phyloP scores from a whole-genome alignment of 2,113 vertebrate genomes.

The Centropristis striata region DNA sequence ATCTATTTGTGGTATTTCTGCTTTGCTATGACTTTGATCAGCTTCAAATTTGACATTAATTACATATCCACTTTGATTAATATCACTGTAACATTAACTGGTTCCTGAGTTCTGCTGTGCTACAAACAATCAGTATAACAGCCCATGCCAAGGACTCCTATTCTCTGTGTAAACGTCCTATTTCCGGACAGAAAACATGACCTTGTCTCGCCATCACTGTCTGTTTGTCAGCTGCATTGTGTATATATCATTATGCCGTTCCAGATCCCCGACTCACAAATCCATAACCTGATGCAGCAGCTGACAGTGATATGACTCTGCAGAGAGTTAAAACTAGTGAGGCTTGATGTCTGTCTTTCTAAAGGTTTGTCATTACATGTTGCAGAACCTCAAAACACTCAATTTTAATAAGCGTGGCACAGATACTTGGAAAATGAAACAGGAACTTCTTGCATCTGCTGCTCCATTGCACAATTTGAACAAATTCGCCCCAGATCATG shows the following conservation, averaged over 20 bases:
- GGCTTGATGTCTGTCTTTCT: constrained; percentile 21
- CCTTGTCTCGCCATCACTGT: constrained; percentile 58
- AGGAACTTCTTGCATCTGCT: constrained; percentile 13
- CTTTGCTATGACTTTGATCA: constrained; percentile 34
- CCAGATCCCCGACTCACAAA: constrained; percentile 44
- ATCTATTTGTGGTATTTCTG: not conserved
- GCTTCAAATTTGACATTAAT: constrained; percentile 36
- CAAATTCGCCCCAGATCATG: not conserved
- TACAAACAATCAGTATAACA: constrained; percentile 26
- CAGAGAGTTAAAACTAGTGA: constrained; percentile 6
- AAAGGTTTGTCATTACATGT: constrained; percentile 25
- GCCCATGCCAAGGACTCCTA: not conserved
- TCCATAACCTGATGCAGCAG: constrained; percentile 7
- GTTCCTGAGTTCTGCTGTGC: not conserved
- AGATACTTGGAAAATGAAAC: constrained; percentile 6
- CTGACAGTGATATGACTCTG: constrained; percentile 19
- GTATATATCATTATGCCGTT: constrained; percentile 45
- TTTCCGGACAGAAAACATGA: constrained; percentile 43
- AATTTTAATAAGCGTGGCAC: not conserved
- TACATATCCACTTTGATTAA: constrained; percentile 34
- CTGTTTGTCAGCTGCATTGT: constrained; percentile 53
- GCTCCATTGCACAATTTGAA: constrained; percentile 1
- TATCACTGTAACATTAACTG: constrained; percentile 34
- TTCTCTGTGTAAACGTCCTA: constrained; percentile 11
- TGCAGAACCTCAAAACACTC: constrained; percentile 3